Conservation (phyloP, 2,888 invertebrate genomes). For the Schizaphis graminum region DNA sequence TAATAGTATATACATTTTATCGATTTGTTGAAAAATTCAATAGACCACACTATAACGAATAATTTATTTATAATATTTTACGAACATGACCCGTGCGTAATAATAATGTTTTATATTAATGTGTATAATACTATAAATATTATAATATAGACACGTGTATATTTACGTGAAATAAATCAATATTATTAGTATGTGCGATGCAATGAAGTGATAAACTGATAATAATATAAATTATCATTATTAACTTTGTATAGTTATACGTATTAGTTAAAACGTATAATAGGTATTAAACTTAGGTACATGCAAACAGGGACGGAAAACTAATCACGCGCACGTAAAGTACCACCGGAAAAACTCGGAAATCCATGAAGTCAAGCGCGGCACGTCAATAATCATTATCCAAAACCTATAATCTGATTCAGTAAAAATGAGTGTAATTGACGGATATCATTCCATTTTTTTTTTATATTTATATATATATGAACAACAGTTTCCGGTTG, state of each 20-base stretch:
- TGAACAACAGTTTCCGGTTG: not conserved
- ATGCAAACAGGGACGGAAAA: constrained; percentile 33
- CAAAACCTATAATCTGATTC: not conserved
- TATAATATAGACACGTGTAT: not conserved
- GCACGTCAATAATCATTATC: not conserved
- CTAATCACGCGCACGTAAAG: not conserved
- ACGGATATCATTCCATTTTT: not conserved
- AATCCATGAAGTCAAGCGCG: not conserved
- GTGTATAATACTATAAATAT: not conserved
- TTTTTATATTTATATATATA: not conserved
- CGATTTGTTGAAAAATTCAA: constrained; percentile 21
- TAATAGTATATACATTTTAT: not conserved
- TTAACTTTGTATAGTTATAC: not conserved
- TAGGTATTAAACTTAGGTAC: not conserved
- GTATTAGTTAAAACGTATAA: not conserved
- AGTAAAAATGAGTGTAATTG: not conserved
- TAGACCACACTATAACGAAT: not conserved
- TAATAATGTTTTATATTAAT: not conserved
- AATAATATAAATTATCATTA: not conserved
- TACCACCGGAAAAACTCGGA: not conserved
- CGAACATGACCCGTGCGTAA: constrained; percentile 12
- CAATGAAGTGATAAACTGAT: not conserved
- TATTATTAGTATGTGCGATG: not conserved
- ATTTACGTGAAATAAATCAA: not conserved
- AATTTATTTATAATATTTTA: not conserved